Base-by-base conservation (phyloP, 53 echinoderm and acorn worm genomes). In the Holothuria scabra region DNA sequence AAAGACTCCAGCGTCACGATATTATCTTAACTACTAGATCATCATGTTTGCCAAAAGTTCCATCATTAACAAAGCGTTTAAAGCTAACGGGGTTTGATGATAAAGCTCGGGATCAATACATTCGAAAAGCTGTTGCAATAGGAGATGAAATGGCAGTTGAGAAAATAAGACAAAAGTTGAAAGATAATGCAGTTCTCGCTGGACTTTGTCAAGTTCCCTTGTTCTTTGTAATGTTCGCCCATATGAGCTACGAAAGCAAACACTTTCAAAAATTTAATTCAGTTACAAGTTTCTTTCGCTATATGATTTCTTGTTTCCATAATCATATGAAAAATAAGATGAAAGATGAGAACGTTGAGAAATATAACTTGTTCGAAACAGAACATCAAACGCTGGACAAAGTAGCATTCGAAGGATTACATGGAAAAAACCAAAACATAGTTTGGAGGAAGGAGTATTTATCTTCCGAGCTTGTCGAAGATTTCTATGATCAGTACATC, bases 171-270 rank as follows among this genome's bases (percentile, higher is more conserved):
- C 12, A 5, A 22, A 57, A 20, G 11, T 56, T 76, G 14, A 24
- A 76, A 76, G 31, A 56, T 16, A 76, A 76, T 56, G 55, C 76
- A 31, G 28, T 76, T 10, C 56, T 56, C 30, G 29, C 55, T 57
- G 76, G 56, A 12, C 52, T 76, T 25, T 76, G 76, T 57, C 56
- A 57, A 25, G 76, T 76, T 56, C 76, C 76, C 5, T 56, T 76
- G 19, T 76, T 76, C 19, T 76, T 76, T 56, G 76, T 56, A 8
- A 28, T 76, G 56, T 76, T 76, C 20, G 76, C 57, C 30, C 76
- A 76, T 56, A 76, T 76, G 76, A 19, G 24, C 6, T 21, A 76
- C 22, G 76, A 56, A 28, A 56, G 57, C 11, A 23, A 56, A 56
- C 55, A 76, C 30, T 76, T 76, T 19, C 6, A 18, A 19, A 57